phyloP scores from a whole-genome alignment of 2,888 invertebrate genomes.

The Crepidodera aurea region DNA sequence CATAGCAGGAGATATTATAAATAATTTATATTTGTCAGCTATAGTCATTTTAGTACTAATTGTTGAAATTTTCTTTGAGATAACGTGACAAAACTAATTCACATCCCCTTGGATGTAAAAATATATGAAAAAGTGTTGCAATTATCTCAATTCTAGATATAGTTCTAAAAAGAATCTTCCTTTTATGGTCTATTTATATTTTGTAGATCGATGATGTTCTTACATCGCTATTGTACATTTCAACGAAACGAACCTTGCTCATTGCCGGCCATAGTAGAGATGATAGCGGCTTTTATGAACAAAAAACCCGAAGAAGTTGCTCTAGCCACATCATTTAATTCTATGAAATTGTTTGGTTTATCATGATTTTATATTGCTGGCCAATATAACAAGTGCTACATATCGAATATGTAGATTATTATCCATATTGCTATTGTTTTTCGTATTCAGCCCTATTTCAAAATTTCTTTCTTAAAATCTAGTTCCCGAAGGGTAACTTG shows the following conservation, averaged over 20 bases:
- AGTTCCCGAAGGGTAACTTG: too few relatives aligned
- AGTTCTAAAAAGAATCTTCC: too few relatives aligned
- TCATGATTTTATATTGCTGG: constrained; percentile 66
- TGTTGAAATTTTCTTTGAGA: too few relatives aligned
- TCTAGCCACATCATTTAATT: constrained; percentile 89
- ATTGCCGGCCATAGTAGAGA: constrained; percentile 89
- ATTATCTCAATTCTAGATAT: too few relatives aligned
- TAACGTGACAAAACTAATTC: too few relatives aligned
- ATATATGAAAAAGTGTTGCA: too few relatives aligned
- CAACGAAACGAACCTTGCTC: constrained; percentile 97
- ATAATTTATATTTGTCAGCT: too few relatives aligned
- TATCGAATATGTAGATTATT: not conserved
- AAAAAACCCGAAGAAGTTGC: constrained; percentile 90
- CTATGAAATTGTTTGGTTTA: constrained; percentile 87
- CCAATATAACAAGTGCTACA: constrained; percentile 6
- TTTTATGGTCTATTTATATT: too few relatives aligned
- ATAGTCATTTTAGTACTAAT: too few relatives aligned
- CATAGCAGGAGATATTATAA: too few relatives aligned
- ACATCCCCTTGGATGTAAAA: too few relatives aligned
- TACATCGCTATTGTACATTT: constrained; percentile 92
- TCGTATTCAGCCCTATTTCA: constrained; percentile 27
- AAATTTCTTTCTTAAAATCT: not conserved
- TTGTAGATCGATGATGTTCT: constrained; percentile 77
- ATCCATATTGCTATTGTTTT: constrained; percentile 13
- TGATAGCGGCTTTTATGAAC: constrained; percentile 91